These are phyloP conservation scores for Wasmannia auropunctata DNA, from an alignment of 1,140 invertebrate genomes.

Conservation along the genomic window DNA sequence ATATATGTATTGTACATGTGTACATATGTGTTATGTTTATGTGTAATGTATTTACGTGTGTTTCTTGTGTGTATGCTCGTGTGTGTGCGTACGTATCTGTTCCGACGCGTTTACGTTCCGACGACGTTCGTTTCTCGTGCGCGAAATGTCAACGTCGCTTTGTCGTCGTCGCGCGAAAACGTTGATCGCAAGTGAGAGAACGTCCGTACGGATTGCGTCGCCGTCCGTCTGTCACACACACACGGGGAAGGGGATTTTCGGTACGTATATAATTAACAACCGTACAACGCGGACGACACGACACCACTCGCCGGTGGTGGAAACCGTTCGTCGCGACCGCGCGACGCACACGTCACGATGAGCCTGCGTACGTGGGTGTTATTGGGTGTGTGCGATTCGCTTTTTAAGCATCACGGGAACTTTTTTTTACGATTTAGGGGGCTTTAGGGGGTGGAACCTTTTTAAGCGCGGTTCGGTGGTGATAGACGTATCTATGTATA, in stretches of 20 bases:
- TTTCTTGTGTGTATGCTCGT: slow-evolving; percentile 67
- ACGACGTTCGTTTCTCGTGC: slow-evolving; percentile 50
- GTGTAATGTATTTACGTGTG: slow-evolving; percentile 60
- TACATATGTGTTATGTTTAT: slow-evolving; percentile 34
- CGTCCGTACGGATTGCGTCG: slow-evolving; percentile 57
- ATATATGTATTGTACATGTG: slow-evolving; percentile 43
- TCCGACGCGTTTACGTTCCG: slow-evolving; percentile 40
- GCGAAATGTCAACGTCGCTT: slow-evolving; percentile 21
- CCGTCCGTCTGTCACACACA: slow-evolving; percentile 62
- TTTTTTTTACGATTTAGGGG: slow-evolving; percentile 17
- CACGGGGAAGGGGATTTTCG: slow-evolving; percentile 62
- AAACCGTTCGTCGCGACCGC: slow-evolving; percentile 57
- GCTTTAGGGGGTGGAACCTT: slow-evolving; percentile 69
- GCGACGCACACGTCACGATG: slow-evolving; percentile 63
- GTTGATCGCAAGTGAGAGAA: slow-evolving; percentile 63
- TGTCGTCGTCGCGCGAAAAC: slow-evolving; percentile 56
- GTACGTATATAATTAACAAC: slow-evolving; percentile 63
- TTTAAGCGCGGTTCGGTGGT: slow-evolving; percentile 67
- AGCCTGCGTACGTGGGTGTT: slow-evolving; percentile 63
- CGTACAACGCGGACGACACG: slow-evolving; percentile 53
- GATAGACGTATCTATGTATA: slow-evolving; percentile 61
- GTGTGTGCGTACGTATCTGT: slow-evolving; percentile 55
- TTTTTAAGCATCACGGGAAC: slow-evolving; percentile 80
- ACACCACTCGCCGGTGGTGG: slow-evolving; percentile 6
- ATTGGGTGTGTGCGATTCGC: slow-evolving; percentile 60